A percentile compares a stretch with the other conserved stretches of the same genome.
Evolutionary conservation across 2,113 vertebrate species (phyloP).

Genomic region (Damaliscus lunatus): DNA sequence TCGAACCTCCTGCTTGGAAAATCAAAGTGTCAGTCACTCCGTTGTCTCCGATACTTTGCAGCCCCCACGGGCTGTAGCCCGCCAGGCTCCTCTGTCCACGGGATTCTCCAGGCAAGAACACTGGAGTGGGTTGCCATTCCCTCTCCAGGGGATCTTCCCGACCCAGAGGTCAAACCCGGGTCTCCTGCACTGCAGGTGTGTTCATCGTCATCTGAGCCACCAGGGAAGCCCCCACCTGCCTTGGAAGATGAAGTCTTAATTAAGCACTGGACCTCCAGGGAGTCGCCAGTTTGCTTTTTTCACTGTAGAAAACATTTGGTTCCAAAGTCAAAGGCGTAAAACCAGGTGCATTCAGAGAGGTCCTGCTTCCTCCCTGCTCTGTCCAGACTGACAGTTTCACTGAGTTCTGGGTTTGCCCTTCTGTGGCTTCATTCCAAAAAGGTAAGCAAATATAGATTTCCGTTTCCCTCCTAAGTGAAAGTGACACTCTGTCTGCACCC

Average conservation of each 20-base stretch:
- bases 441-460: background rate
- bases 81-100: background rate
- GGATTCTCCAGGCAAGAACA: background rate
- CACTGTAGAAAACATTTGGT: background rate
- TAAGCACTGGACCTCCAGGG: background rate
- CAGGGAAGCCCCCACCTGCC: background rate
- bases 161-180: background rate
- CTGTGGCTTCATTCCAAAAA: background rate
- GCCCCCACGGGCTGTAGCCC: fast-evolving
- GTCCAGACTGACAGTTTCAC: fast-evolving
- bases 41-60: fast-evolving
- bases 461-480: background rate
- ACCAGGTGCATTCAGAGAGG: background rate
- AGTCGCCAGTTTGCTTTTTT: background rate
- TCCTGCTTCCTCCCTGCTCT: fast-evolving
- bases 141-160: background rate
- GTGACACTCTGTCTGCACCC: fast-evolving
- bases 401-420: background rate
- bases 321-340: background rate
- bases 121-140: background rate
- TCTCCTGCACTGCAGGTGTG: background rate
- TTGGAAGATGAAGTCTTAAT: background rate
- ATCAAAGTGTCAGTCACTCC: background rate
- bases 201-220: background rate
- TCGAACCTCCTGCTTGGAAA: background rate